Conservation (phyloP, 2,888 invertebrate species). For the Anthophora plumipes region DNA sequence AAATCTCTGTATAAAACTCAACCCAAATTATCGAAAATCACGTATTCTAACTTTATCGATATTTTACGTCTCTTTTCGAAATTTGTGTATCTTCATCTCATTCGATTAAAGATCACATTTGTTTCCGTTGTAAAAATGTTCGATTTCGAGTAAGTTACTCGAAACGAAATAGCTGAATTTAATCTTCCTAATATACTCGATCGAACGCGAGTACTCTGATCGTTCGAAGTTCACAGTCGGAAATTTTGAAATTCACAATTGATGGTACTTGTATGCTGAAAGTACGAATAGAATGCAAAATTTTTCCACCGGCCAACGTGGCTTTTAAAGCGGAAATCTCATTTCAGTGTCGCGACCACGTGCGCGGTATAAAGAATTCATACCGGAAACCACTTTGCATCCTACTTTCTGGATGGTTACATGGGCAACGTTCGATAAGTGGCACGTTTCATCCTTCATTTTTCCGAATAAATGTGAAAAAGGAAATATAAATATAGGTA, state of each 20-base stretch:
- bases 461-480: background rate
- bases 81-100: background rate
- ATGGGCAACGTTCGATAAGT: background rate
- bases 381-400: conserved; percentile 41
- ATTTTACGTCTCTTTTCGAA: background rate
- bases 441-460: background rate
- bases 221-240: background rate
- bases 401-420: conserved; percentile 29
- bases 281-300: conserved; percentile 17
- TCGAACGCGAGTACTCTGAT: background rate
- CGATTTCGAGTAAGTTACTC: no score
- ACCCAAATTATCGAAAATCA: no score
- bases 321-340: conserved; percentile 46
- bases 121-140: background rate
- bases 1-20: no score
- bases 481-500: background rate
- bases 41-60: no score
- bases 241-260: conserved; percentile 29
- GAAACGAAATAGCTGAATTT: conserved; percentile 1
- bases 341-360: conserved; percentile 32
- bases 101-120: background rate
- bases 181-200: conserved; percentile 8
- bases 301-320: conserved; percentile 2
- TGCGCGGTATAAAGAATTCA: conserved; percentile 50
- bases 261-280: conserved; percentile 6